A percentile compares a stretch with the other conserved stretches of the same genome.
These are phyloP conservation scores for Tetragonisca angustula DNA, from an alignment of 2,888 invertebrate genomes.

Conservation along the genomic window DNA sequence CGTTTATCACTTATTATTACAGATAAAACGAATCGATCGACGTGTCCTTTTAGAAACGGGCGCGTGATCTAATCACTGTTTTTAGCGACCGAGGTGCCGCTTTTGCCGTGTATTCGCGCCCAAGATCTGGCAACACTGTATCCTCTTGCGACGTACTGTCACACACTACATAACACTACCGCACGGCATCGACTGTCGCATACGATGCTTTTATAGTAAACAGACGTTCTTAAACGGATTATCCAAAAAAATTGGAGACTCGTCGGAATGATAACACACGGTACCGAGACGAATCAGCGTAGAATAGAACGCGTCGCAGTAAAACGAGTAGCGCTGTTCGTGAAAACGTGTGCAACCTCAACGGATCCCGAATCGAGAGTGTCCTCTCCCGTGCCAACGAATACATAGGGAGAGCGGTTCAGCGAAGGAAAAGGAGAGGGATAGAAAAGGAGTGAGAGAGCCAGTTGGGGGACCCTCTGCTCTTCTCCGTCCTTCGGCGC, in stretches of 20 bases:
- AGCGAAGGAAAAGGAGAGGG: slow-evolving; percentile 62
- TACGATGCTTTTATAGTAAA: slow-evolving; percentile 53
- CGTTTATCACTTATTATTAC: slow-evolving; percentile 33
- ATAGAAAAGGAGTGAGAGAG: slow-evolving; percentile 69
- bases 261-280: neutral
- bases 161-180: slow-evolving; percentile 70
- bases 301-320: slow-evolving; percentile 53
- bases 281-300: slow-evolving; percentile 29
- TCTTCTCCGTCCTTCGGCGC: slow-evolving; percentile 77
- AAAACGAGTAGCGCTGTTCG: slow-evolving; percentile 56
- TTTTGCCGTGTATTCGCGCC: slow-evolving; percentile 61
- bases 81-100: slow-evolving; percentile 18
- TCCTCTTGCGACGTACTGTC: slow-evolving; percentile 79
- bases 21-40: slow-evolving; percentile 26
- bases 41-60: slow-evolving; percentile 9
- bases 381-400: slow-evolving; percentile 77
- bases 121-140: slow-evolving; percentile 76
- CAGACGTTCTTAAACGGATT: slow-evolving; percentile 29
- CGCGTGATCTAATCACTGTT: slow-evolving; percentile 20
- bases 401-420: slow-evolving; percentile 65
- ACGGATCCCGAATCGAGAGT: slow-evolving; percentile 82
- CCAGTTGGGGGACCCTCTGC: slow-evolving; percentile 58
- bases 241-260: slow-evolving; percentile 16
- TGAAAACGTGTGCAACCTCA: slow-evolving; percentile 78
- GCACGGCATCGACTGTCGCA: slow-evolving; percentile 55